Conservation (phyloP, 2,888 invertebrate species). For the Drosophila diplacantha region DNA sequence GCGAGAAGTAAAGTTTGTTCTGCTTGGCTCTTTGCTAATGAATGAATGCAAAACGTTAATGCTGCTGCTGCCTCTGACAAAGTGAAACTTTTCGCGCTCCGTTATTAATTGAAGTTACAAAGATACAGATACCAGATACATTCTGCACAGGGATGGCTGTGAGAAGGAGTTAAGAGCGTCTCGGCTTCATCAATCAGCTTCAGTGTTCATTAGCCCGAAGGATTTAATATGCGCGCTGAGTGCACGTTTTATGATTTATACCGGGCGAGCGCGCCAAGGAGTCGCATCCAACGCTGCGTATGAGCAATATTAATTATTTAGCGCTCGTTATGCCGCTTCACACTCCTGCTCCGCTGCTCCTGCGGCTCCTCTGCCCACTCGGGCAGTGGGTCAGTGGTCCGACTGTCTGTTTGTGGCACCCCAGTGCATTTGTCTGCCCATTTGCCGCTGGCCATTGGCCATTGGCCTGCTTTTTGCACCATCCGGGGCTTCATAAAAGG, state of each 20-base stretch:
- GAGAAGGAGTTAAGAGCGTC: conserved; percentile 11
- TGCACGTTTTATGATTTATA: conserved; percentile 62
- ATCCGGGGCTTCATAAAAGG: conserved; percentile 57
- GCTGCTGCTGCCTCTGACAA: conserved; percentile 47
- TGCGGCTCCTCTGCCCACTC: conserved; percentile 50
- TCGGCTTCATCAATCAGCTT: conserved; percentile 66
- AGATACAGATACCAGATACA: conserved; percentile 25
- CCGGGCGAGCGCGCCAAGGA: conserved; percentile 15
- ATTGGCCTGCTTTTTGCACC: conserved; percentile 65
- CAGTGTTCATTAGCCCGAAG: conserved; percentile 54
- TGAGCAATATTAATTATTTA: conserved; percentile 73
- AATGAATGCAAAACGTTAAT: conserved; percentile 69
- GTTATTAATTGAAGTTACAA: conserved; percentile 63
- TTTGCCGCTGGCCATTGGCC: conserved; percentile 46
- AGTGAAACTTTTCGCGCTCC: conserved; percentile 55
- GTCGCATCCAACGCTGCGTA: conserved; percentile 57
- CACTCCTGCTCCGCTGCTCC: conserved; percentile 3
- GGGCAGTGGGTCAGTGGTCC: conserved; percentile 30
- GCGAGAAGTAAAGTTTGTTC: conserved; percentile 39
- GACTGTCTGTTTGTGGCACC: conserved; percentile 65
- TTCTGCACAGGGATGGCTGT: background rate
- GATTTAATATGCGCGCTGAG: conserved; percentile 65
- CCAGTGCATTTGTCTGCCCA: conserved; percentile 72
- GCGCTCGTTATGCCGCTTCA: conserved; percentile 59
- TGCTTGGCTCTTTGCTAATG: conserved; percentile 48